Conservation (phyloP, 2,113 vertebrate species). For the Pseudopodoces humilis region DNA sequence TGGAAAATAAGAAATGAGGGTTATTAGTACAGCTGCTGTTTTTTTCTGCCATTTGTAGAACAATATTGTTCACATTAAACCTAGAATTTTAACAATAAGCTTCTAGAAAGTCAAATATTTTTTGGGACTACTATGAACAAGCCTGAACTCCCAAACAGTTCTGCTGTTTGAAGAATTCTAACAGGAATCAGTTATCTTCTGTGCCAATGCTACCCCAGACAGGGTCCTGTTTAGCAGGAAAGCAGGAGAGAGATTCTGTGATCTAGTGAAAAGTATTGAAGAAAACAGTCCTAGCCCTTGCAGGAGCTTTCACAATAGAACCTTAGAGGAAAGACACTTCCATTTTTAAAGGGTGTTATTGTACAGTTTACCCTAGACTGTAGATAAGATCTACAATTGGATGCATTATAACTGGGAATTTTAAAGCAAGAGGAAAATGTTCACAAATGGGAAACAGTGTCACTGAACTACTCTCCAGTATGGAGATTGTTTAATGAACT, state of each 20-base stretch:
- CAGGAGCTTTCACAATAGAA: neutral
- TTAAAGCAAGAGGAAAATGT: neutral
- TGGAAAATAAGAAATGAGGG: neutral
- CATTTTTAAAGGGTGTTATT: neutral
- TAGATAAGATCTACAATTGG: neutral
- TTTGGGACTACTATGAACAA: neutral
- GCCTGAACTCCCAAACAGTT: neutral
- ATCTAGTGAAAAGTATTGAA: neutral
- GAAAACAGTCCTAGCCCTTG: neutral
- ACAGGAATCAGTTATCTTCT: neutral
- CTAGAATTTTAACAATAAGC: neutral
- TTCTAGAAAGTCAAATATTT: neutral
- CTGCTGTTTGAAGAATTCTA: neutral
- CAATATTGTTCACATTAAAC: neutral
- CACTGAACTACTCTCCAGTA: neutral
- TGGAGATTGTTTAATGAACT: neutral
- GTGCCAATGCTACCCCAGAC: neutral
- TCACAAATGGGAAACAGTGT: neutral
- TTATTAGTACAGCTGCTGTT: neutral
- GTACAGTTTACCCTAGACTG: neutral
- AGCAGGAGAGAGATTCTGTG: neutral
- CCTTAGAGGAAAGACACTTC: neutral
- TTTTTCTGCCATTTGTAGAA: neutral
- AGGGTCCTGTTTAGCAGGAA: neutral
- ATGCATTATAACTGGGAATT: neutral